A percentile compares a stretch with the other conserved stretches of the same genome.
Evolutionary conservation across 2,113 vertebrate genomes (phyloP).

Genomic region (Equus przewalskii): DNA sequence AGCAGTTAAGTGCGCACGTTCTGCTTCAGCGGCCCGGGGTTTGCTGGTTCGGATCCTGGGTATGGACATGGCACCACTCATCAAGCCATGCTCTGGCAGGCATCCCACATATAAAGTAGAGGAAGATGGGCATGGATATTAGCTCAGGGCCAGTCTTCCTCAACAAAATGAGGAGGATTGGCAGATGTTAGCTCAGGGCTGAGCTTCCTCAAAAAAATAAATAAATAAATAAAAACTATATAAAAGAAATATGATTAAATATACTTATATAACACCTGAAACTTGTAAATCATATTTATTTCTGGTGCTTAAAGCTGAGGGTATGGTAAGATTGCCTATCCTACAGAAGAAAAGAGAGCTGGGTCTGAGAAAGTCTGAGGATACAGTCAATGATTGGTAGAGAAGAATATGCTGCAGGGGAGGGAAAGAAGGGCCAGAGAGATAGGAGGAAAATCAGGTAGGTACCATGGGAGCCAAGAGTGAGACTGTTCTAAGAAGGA

Average conservation of each 20-base stretch:
- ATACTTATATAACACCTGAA: not conserved
- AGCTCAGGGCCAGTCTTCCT: too few species aligned
- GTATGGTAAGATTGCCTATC: not conserved
- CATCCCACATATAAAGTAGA: too few species aligned
- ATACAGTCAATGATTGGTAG: not conserved
- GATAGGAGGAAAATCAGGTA: not conserved
- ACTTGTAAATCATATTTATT: not conserved
- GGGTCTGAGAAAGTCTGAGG: not conserved
- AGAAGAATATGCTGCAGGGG: not conserved
- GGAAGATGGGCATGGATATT: too few species aligned
- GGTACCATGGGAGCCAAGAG: not conserved
- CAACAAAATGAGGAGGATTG: too few species aligned
- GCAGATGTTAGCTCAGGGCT: too few species aligned
- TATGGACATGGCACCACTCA: too few species aligned
- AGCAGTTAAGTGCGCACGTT: too few species aligned
- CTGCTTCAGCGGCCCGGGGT: too few species aligned
- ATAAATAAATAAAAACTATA: not conserved
- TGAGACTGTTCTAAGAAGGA: not conserved
- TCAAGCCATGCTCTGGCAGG: too few species aligned
- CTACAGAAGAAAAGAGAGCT: not conserved
- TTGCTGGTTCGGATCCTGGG: too few species aligned
- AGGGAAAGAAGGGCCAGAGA: not conserved
- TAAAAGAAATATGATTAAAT: not conserved
- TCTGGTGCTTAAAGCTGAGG: not conserved
- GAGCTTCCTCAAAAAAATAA: too few species aligned